phyloP scores from a whole-genome alignment of 2,797 vertebrate genomes.

The Tokudaia muenninki region DNA sequence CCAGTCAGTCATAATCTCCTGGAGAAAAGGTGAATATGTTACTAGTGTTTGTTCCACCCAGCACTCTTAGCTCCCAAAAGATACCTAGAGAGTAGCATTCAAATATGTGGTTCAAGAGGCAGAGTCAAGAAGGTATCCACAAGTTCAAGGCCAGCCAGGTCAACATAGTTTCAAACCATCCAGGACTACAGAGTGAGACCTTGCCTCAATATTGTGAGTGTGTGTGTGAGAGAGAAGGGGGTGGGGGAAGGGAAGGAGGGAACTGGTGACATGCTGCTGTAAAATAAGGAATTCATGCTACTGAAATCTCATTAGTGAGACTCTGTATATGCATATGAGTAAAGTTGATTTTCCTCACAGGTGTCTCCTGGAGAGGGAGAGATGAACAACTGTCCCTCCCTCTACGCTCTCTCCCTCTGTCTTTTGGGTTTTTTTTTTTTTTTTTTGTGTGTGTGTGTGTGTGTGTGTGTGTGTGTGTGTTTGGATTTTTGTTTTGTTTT shows the following conservation, averaged over 20 bases:
- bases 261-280: background rate
- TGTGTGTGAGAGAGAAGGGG: background rate
- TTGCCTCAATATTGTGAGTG: background rate
- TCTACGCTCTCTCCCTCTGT: background rate
- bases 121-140: background rate
- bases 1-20: background rate
- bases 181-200: background rate
- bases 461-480: background rate
- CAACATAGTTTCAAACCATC: background rate
- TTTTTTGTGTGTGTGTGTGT: too few relatives aligned
- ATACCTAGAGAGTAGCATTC: background rate
- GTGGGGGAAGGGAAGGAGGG: accelerated
- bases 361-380: background rate
- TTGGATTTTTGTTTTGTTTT: background rate
- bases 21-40: background rate
- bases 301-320: background rate
- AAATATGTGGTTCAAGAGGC: background rate
- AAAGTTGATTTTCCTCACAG: slow-evolving; percentile 13
- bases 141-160: background rate
- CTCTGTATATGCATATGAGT: background rate
- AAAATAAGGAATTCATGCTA: background rate
- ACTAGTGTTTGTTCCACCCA: background rate
- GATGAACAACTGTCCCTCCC: background rate
- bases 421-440: too few relatives aligned
- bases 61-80: background rate